Evolutionary conservation across 2,888 invertebrate species (phyloP).

Genomic region (Lasioglossum malachurum): DNA sequence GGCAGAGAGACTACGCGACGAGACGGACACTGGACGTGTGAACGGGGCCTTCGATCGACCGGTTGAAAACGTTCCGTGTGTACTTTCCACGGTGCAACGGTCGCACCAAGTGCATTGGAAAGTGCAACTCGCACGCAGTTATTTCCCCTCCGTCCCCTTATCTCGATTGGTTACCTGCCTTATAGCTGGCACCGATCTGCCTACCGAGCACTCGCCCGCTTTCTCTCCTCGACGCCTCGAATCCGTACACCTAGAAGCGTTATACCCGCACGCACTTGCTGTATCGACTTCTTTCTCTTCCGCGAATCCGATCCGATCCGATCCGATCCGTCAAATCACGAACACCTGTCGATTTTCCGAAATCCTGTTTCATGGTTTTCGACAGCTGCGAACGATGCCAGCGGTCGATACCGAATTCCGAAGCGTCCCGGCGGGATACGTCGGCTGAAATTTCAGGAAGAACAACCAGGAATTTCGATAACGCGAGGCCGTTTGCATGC

Average conservation of each 20-base stretch:
- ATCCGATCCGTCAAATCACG: neutral
- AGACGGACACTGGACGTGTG: slow-evolving; percentile 43
- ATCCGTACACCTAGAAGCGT: slow-evolving; percentile 39
- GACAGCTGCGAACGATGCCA: neutral
- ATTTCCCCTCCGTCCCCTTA: slow-evolving; percentile 36
- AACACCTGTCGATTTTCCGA: slow-evolving; percentile 33
- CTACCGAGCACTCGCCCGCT: slow-evolving; percentile 72
- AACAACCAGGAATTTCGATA: slow-evolving; percentile 45
- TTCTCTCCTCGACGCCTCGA: slow-evolving; percentile 74
- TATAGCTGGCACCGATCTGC: slow-evolving; percentile 75
- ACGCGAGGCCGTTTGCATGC: slow-evolving; percentile 54
- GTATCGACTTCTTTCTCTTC: slow-evolving; percentile 26
- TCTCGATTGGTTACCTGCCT: slow-evolving; percentile 61
- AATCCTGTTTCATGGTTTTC: neutral
- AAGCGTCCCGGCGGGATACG: neutral
- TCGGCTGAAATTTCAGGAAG: slow-evolving; percentile 26
- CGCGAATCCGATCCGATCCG: no score
- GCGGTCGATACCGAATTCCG: slow-evolving; percentile 6
- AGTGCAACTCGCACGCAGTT: slow-evolving; percentile 73
- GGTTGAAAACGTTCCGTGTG: slow-evolving; percentile 39
- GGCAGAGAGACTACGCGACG: slow-evolving; percentile 7
- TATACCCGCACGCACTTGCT: slow-evolving; percentile 40
- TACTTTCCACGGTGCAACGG: slow-evolving; percentile 71
- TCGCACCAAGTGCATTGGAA: slow-evolving; percentile 75
- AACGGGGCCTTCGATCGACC: slow-evolving; percentile 44